Conservation (phyloP, 2,888 invertebrate species). For the Scaptomyza polygonia region DNA sequence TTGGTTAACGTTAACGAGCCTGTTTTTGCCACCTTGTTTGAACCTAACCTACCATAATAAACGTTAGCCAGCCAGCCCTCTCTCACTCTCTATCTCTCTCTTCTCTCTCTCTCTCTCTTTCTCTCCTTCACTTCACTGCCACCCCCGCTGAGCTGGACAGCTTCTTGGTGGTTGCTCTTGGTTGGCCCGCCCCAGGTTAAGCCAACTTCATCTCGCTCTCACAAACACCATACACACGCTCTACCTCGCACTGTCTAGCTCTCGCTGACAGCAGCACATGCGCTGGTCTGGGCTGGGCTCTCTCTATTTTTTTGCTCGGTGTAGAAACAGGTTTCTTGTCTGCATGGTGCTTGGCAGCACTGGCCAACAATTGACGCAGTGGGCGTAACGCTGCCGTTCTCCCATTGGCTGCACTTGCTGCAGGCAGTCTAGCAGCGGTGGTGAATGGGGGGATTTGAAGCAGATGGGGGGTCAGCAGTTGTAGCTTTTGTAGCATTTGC, state of each 20-base stretch:
- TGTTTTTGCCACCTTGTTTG: conserved; percentile 78
- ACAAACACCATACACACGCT: conserved; percentile 7
- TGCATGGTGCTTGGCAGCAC: conserved; percentile 74
- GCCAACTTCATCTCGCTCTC: conserved; percentile 29
- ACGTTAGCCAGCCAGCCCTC: conserved; percentile 39
- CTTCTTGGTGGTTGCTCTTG: conserved; percentile 32
- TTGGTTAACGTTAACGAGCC: conserved; percentile 76
- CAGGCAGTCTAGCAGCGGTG: background rate
- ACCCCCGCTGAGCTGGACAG: conserved; percentile 15
- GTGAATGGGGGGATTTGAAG: background rate
- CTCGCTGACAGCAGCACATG: conserved; percentile 5
- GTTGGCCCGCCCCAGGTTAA: conserved; percentile 48
- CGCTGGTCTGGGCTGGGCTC: conserved; percentile 29
- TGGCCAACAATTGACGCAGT: conserved; percentile 52
- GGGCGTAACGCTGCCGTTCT: conserved; percentile 58
- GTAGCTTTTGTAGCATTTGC: conserved; percentile 54
- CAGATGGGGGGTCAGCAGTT: background rate
- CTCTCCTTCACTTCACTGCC: conserved; percentile 10
- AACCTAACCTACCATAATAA: conserved; percentile 83
- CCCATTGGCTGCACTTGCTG: conserved; percentile 55
- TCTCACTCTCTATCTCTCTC: conserved; percentile 27
- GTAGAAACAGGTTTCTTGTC: conserved; percentile 62
- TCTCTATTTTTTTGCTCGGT: conserved; percentile 11
- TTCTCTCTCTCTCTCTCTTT: background rate
- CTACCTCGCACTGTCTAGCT: conserved; percentile 14